phyloP scores from a whole-genome alignment of 2,113 vertebrate species.

The Aldabrachelys gigantea region DNA sequence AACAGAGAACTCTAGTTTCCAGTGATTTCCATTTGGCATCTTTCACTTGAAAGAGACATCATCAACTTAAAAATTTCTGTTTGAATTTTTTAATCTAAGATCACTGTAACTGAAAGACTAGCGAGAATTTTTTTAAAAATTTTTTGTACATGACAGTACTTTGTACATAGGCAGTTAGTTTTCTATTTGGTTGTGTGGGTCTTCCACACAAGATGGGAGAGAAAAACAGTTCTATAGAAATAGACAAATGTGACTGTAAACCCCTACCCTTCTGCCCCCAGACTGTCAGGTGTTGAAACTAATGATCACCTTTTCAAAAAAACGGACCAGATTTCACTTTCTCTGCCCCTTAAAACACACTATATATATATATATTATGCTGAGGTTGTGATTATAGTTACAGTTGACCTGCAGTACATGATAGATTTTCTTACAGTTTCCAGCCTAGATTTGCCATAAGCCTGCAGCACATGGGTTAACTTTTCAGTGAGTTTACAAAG shows the following conservation, averaged over 20 bases:
- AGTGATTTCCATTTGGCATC: slow-evolving; percentile 42
- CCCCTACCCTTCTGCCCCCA: neutral
- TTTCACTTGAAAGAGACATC: neutral
- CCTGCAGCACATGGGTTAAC: neutral
- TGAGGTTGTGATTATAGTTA: neutral
- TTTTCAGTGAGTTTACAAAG: neutral
- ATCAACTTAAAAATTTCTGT: slow-evolving; percentile 6
- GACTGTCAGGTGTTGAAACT: accelerated
- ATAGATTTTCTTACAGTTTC: neutral
- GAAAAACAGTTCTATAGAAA: neutral
- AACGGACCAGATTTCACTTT: neutral
- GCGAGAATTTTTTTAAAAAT: neutral
- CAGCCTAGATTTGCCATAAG: neutral
- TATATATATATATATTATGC: neutral
- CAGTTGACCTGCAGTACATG: neutral
- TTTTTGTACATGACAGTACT: neutral
- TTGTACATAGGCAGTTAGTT: neutral
- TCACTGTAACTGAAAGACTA: slow-evolving; percentile 26
- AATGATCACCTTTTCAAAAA: neutral
- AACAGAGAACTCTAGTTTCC: slow-evolving; percentile 57
- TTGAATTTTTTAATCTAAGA: neutral
- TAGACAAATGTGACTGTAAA: neutral
- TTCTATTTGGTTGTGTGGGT: neutral
- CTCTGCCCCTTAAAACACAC: neutral
- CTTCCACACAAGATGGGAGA: neutral